Conservation (phyloP, 2,797 vertebrate genomes). For the Falco peregrinus region DNA sequence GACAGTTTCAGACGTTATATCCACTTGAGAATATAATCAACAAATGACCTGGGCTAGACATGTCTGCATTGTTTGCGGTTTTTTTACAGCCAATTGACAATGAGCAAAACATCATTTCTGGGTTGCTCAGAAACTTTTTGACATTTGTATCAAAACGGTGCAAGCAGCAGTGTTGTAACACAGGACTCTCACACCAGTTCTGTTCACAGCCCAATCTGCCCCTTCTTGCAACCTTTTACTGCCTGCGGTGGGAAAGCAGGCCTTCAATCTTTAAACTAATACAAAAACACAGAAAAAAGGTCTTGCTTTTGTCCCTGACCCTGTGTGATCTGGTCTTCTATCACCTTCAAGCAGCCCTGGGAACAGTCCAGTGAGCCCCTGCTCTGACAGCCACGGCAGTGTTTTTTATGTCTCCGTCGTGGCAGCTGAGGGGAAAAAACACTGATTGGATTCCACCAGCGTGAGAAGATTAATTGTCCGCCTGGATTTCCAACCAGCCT, state of each 20-base stretch:
- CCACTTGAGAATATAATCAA: background rate
- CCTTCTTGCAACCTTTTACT: background rate
- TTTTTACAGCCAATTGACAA: background rate
- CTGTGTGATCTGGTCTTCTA: background rate
- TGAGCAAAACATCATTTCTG: background rate
- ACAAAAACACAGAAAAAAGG: background rate
- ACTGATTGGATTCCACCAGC: background rate
- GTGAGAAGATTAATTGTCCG: background rate
- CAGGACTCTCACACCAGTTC: background rate
- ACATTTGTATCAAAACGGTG: background rate
- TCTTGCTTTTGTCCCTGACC: background rate
- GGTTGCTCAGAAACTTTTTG: background rate
- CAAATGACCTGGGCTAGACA: background rate
- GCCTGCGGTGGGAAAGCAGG: background rate
- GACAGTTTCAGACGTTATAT: background rate
- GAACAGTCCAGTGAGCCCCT: background rate
- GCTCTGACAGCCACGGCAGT: background rate
- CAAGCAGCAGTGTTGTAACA: background rate
- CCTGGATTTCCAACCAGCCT: background rate
- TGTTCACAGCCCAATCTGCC: background rate
- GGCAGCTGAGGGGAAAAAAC: conserved; percentile 25
- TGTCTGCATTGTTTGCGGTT: too few relatives aligned
- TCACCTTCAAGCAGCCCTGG: background rate
- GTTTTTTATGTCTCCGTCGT: background rate
- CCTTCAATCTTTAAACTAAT: background rate